Conservation (phyloP, 1,140 invertebrate genomes). For the Latrodectus geometricus region DNA sequence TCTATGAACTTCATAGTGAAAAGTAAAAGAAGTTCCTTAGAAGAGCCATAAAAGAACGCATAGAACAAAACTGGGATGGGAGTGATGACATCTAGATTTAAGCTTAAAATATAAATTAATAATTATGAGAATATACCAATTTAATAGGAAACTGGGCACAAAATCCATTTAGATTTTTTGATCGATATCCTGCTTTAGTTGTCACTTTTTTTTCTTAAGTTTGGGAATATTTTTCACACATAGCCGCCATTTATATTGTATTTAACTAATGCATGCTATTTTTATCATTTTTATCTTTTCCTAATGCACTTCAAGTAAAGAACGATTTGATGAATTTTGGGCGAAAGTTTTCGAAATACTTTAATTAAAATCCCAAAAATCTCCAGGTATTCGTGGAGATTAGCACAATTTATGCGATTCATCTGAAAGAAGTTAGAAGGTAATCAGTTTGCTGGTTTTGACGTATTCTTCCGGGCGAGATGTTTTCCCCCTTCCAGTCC, state of each 20-base stretch:
- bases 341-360: slow-evolving; percentile 17
- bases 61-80: too few species aligned
- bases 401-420: slow-evolving; percentile 43
- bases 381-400: slow-evolving; percentile 41
- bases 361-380: slow-evolving; percentile 47
- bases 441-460: slow-evolving; percentile 58
- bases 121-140: too few species aligned
- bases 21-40: too few species aligned
- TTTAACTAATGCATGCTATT: neutral
- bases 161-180: neutral
- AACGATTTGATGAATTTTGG: neutral
- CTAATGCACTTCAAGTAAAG: neutral
- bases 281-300: neutral
- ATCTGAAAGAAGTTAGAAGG: slow-evolving; percentile 48
- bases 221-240: neutral
- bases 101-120: too few species aligned
- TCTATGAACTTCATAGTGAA: too few species aligned
- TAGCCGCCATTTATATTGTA: neutral
- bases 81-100: too few species aligned
- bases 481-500: slow-evolving; percentile 14
- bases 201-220: neutral
- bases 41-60: too few species aligned
- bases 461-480: slow-evolving; percentile 51
- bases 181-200: neutral
- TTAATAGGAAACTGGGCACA: neutral